Conservation (phyloP, 2,888 invertebrate genomes). For the Cybosia mesomella region DNA sequence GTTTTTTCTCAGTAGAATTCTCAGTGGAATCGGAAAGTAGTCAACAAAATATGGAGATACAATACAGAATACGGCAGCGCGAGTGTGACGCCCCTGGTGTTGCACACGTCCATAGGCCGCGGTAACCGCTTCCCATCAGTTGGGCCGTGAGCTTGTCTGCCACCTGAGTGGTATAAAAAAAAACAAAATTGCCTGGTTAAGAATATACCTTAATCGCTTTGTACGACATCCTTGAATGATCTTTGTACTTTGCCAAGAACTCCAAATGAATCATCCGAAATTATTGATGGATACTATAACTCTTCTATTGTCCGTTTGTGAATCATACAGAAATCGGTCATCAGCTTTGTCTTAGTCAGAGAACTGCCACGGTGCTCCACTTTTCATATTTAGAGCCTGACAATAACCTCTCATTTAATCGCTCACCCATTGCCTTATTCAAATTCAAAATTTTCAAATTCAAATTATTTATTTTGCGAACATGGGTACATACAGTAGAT, state of each 20-base stretch:
- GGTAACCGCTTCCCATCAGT: too few species aligned
- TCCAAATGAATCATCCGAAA: not conserved
- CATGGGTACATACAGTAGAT: too few species aligned
- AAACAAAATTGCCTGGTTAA: not conserved
- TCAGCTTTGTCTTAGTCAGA: not conserved
- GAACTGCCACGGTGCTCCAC: slow-evolving; percentile 1
- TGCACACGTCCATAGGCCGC: too few species aligned
- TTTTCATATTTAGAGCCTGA: not conserved
- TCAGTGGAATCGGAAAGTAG: too few species aligned
- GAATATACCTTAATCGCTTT: not conserved
- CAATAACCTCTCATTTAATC: not conserved
- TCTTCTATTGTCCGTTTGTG: not conserved
- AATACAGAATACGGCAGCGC: too few species aligned
- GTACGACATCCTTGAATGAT: not conserved
- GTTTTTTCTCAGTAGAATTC: too few species aligned
- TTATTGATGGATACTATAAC: not conserved
- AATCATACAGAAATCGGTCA: not conserved
- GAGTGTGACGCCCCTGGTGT: too few species aligned
- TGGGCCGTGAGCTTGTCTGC: too few species aligned
- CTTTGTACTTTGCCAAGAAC: not conserved
- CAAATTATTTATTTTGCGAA: too few species aligned
- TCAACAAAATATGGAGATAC: too few species aligned
- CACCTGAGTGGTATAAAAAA: too few species aligned
- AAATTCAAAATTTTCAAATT: not conserved
- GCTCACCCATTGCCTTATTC: not conserved